A percentile compares a stretch with the other conserved stretches of the same genome.
phyloP scores from a whole-genome alignment of 2,113 vertebrate species.

The Hemicordylus capensis region DNA sequence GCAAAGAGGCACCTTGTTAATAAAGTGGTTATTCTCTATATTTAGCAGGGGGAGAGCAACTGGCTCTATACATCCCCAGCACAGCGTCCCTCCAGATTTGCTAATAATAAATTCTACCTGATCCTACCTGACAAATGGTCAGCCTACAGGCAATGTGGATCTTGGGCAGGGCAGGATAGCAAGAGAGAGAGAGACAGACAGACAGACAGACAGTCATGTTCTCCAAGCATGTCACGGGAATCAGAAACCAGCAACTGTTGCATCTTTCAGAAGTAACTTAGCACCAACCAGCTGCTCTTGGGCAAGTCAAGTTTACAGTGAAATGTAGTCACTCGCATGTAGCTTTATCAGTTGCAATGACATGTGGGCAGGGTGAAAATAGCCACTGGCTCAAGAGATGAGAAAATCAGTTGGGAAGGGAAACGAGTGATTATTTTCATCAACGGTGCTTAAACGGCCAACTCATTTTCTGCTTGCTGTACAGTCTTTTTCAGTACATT shows the following conservation, averaged over 20 bases:
- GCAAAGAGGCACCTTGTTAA: no score
- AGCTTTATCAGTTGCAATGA: neutral
- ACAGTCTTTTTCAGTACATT: slow-evolving; percentile 60
- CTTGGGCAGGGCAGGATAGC: no score
- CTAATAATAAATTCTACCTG: no score
- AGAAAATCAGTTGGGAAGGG: slow-evolving; percentile 32
- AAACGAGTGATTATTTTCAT: slow-evolving; percentile 60
- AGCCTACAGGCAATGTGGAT: no score
- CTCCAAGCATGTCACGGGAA: neutral
- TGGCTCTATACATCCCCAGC: no score
- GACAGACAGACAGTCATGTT: no score
- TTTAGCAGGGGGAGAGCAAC: no score
- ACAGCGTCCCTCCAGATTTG: no score
- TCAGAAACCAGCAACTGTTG: neutral
- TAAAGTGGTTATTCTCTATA: no score
- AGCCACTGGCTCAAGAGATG: fast-evolving
- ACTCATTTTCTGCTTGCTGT: slow-evolving; percentile 51
- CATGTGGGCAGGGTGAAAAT: neutral
- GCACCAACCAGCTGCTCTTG: neutral
- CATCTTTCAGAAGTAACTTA: neutral
- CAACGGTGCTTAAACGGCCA: slow-evolving; percentile 30
- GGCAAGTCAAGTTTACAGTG: no score
- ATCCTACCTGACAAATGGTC: no score
- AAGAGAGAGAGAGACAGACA: no score
- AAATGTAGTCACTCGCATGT: neutral